Percentiles rank a stretch among this genome's conserved stretches.
These are phyloP conservation scores for Acheta domesticus DNA, from an alignment of 2,888 invertebrate species.

Conservation along the genomic window DNA sequence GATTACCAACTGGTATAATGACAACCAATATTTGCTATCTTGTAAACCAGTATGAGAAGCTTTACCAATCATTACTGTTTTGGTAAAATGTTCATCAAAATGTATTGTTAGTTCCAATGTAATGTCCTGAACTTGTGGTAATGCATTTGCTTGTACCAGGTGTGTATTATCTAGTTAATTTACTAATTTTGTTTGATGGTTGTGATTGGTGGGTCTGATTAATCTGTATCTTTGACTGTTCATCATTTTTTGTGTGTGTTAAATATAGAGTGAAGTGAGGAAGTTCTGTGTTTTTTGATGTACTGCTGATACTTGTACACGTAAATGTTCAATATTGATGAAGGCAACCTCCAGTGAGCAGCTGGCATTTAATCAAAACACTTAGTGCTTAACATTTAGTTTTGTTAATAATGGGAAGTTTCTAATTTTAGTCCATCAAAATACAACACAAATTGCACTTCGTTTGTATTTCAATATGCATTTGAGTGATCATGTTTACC, in stretches of 20 bases:
- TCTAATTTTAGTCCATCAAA: conserved; percentile 20
- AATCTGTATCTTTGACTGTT: conserved; percentile 4
- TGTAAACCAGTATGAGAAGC: no score
- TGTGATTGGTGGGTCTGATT: conserved; percentile 24
- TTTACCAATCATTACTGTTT: no score
- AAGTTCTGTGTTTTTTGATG: conserved; percentile 28
- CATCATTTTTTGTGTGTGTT: conserved; percentile 26
- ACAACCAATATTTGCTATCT: neutral
- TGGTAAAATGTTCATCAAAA: neutral
- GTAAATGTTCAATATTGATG: conserved; percentile 11
- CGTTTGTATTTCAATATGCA: conserved; percentile 23
- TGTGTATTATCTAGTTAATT: conserved; percentile 30
- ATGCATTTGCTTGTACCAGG: conserved; percentile 18
- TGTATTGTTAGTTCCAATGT: neutral
- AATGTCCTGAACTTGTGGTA: neutral
- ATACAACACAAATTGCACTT: conserved; percentile 23
- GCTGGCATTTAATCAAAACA: conserved; percentile 19
- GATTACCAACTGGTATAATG: neutral
- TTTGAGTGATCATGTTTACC: conserved; percentile 20
- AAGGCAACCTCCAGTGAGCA: neutral
- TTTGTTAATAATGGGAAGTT: conserved; percentile 10
- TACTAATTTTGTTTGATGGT: conserved; percentile 24
- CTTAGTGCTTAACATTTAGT: conserved; percentile 21
- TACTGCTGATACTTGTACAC: conserved; percentile 18
- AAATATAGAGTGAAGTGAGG: neutral